These are phyloP conservation scores for Pasiphila rectangulata DNA, from an alignment of 2,888 invertebrate genomes.

Conservation along the genomic window DNA sequence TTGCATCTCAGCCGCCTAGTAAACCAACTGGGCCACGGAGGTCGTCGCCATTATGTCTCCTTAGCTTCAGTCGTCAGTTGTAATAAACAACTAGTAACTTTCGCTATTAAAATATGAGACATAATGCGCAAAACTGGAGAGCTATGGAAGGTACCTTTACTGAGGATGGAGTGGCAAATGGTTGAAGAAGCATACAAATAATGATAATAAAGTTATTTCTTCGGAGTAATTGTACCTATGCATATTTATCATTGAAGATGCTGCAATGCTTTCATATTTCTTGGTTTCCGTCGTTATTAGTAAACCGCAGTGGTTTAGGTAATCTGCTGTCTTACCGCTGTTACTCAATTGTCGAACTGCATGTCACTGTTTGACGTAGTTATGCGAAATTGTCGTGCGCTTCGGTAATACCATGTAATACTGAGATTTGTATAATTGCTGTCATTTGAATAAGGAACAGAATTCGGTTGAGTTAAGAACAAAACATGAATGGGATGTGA, in stretches of 20 bases:
- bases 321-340: slow-evolving; percentile 26
- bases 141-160: no score
- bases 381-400: not conserved
- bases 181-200: not conserved
- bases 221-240: not conserved
- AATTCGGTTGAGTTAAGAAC: no score
- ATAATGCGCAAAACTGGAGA: no score
- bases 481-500: no score
- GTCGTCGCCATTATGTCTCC: no score
- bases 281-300: slow-evolving; percentile 39
- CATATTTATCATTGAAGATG: slow-evolving; percentile 21
- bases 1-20: no score
- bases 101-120: no score
- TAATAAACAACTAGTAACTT: not conserved
- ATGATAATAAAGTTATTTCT: not conserved
- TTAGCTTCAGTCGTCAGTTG: not conserved
- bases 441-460: no score
- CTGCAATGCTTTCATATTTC: slow-evolving; percentile 33
- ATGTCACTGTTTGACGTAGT: slow-evolving; percentile 18
- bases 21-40: no score
- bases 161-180: no score
- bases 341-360: slow-evolving; percentile 30
- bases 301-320: slow-evolving; percentile 34
- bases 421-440: not conserved
- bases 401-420: not conserved